phyloP scores from a whole-genome alignment of 2,888 invertebrate species.

The Pasiphila rectangulata region DNA sequence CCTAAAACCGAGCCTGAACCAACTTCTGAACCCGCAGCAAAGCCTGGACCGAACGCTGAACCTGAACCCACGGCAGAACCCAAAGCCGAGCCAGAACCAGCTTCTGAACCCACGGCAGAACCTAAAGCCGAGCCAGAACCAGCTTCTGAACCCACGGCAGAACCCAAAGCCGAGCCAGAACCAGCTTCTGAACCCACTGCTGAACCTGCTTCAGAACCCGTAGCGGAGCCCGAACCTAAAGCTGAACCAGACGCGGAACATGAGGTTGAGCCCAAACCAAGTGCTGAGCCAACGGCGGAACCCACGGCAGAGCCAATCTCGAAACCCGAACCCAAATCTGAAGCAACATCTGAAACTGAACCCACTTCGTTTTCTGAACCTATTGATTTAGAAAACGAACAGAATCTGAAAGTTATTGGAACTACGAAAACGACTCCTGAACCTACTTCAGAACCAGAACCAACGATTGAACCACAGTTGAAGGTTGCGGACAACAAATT shows the following conservation, averaged over 20 bases:
- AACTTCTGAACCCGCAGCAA: conserved; percentile 38
- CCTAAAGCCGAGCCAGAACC: conserved; percentile 34
- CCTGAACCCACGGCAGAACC: conserved; percentile 37
- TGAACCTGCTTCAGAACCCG: conserved; percentile 35
- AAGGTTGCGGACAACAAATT: not conserved
- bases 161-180: conserved; percentile 40
- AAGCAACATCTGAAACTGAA: not conserved
- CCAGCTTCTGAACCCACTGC: conserved; percentile 35
- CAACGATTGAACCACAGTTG: conserved; percentile 39
- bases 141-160: conserved; percentile 27
- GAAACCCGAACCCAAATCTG: not conserved
- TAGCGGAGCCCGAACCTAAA: conserved; percentile 6
- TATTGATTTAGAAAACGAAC: conserved; percentile 10
- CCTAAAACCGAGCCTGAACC: conserved; percentile 41
- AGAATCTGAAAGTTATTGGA: conserved; percentile 13
- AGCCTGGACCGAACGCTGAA: conserved; percentile 37
- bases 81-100: conserved; percentile 39
- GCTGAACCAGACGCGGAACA: not conserved
- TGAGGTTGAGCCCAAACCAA: no score
- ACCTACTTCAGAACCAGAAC: conserved; percentile 44
- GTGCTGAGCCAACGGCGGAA: not conserved
- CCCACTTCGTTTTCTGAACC: no score
- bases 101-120: conserved; percentile 34
- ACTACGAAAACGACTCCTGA: conserved; percentile 37
- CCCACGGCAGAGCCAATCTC: not conserved